These are phyloP conservation scores for Diacarnus erythraeanus DNA, from an alignment of 37 sponge, comb jelly and placozoan species.

Conservation along the genomic window DNA sequence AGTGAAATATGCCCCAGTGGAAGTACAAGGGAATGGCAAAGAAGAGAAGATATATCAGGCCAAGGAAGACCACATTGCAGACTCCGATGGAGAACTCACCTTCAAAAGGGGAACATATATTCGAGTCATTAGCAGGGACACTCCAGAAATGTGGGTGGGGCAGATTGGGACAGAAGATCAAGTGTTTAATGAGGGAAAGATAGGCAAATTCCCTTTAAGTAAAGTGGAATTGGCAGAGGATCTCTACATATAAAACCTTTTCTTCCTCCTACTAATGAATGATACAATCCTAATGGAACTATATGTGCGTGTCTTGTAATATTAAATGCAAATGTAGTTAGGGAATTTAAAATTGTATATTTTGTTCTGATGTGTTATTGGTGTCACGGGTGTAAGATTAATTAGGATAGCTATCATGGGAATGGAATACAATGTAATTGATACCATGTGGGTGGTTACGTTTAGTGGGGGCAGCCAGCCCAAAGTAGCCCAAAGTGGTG, in stretches of 20 bases:
- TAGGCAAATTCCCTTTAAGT: conserved; percentile 39
- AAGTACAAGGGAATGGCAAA: background rate
- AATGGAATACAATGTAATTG: too few species aligned
- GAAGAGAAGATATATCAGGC: conserved; percentile 32
- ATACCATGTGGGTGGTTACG: too few species aligned
- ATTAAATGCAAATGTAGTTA: too few species aligned
- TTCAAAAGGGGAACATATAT: conserved; percentile 40
- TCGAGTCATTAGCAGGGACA: conserved; percentile 14
- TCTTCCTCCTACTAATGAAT: background rate
- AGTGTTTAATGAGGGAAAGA: conserved; percentile 17
- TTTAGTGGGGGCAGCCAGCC: too few species aligned
- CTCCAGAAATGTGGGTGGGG: conserved; percentile 35
- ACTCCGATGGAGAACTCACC: conserved; percentile 21
- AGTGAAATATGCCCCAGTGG: conserved; percentile 10
- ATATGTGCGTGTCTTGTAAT: too few species aligned
- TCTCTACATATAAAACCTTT: conserved; percentile 33
- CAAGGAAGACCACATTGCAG: conserved; percentile 32
- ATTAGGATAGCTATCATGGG: too few species aligned
- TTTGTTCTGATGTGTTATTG: too few species aligned
- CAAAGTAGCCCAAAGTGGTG: too few species aligned
- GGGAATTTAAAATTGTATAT: too few species aligned
- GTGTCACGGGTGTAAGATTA: too few species aligned
- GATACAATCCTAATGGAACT: background rate
- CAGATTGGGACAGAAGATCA: conserved; percentile 10
- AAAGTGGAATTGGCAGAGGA: conserved; percentile 44